Conservation (phyloP, 1,140 invertebrate genomes). For the Temnothorax curvispinosus region DNA sequence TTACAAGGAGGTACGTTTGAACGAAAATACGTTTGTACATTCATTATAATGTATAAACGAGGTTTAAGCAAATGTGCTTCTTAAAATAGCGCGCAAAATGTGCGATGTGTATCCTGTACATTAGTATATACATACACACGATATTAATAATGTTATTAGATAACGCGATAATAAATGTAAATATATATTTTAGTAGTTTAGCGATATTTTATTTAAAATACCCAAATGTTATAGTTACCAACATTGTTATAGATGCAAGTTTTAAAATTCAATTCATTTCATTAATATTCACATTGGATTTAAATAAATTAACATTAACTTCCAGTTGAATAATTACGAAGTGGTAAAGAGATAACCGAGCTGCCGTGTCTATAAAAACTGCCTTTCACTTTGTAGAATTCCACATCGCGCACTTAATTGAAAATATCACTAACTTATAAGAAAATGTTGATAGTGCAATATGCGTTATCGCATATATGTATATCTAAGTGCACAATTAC, state of each 20-base stretch:
- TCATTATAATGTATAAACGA: slow-evolving; percentile 33
- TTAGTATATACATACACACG: slow-evolving; percentile 1
- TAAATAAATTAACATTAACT: slow-evolving; percentile 18
- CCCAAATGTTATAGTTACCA: not conserved
- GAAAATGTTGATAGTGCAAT: slow-evolving; percentile 42
- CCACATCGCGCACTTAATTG: not conserved
- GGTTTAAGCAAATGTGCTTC: not conserved
- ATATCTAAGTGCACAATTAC: slow-evolving; percentile 30
- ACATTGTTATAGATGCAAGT: not conserved
- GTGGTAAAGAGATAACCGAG: not conserved
- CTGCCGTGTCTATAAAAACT: slow-evolving; percentile 16
- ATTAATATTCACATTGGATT: not conserved
- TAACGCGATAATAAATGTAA: slow-evolving; percentile 21
- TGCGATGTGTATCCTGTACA: slow-evolving; percentile 21
- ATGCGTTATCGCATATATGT: slow-evolving; percentile 7
- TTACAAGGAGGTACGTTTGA: slow-evolving; percentile 9
- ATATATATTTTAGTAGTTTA: slow-evolving; percentile 41
- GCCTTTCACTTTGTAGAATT: slow-evolving; percentile 41
- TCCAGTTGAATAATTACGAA: not conserved
- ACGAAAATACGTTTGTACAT: not conserved
- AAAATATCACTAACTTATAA: slow-evolving; percentile 24
- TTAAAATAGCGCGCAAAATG: not conserved
- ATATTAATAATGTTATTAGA: slow-evolving; percentile 24
- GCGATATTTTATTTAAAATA: slow-evolving; percentile 19
- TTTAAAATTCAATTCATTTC: slow-evolving; percentile 5